Conservation (phyloP, 1,140 invertebrate genomes). For the Euura saliciscinereae region DNA sequence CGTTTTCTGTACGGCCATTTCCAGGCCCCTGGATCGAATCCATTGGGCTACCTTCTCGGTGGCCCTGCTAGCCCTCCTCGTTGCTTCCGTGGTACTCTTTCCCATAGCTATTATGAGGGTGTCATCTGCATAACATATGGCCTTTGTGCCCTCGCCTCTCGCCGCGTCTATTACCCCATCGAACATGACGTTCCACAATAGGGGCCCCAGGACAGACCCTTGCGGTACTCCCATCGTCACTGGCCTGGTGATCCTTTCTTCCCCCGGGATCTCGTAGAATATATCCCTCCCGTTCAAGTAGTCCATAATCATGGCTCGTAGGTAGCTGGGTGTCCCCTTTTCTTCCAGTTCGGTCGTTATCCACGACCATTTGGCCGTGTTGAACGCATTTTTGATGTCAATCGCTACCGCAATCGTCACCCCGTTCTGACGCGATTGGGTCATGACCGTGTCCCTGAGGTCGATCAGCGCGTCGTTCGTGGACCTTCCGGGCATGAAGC, state of each 20-base stretch:
- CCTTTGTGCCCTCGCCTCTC: constrained; percentile 11
- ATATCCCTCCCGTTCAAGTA: constrained; percentile 23
- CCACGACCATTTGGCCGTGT: not conserved
- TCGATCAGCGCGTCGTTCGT: constrained; percentile 39
- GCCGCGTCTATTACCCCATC: constrained; percentile 31
- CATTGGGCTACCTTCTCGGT: too few relatives aligned
- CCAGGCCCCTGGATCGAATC: too few relatives aligned
- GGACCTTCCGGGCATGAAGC: constrained; percentile 26
- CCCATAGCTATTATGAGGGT: too few relatives aligned
- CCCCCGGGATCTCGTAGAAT: too few relatives aligned
- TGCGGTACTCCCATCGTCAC: constrained; percentile 22
- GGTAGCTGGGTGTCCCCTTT: constrained; percentile 21
- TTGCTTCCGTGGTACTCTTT: too few relatives aligned
- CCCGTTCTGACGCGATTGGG: not conserved
- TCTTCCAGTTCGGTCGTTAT: constrained; percentile 24
- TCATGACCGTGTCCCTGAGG: constrained; percentile 20
- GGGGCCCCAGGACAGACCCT: constrained; percentile 35
- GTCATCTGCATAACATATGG: constrained; percentile 35
- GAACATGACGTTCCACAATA: constrained; percentile 40
- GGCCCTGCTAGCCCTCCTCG: constrained; percentile 15
- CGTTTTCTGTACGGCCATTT: constrained; percentile 31
- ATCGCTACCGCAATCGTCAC: not conserved
- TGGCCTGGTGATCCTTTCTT: too few relatives aligned
- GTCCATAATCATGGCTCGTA: constrained; percentile 20
- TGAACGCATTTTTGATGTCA: not conserved